Evolutionary conservation across 1,140 invertebrate species (phyloP), one percentile per base, ranked within the genome.

Genomic region (Hydropsyche tenuis): DNA sequence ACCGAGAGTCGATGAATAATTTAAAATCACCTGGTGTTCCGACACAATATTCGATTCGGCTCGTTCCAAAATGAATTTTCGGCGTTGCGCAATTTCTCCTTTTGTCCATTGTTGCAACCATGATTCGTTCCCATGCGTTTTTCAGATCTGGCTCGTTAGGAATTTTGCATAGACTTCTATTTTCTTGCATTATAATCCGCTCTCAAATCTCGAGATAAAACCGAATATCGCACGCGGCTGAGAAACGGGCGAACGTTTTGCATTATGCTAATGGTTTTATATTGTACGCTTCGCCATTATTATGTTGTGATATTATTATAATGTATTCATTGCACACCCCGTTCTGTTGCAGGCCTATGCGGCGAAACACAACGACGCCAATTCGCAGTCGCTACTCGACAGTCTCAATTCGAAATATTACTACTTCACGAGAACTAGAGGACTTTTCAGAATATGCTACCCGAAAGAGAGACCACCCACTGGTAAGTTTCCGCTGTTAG

Each of bases 391-490:
- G n/a, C 85, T 94, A 69, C 82, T 94, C 66, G 92, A 94, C 75
- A 90, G 90, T 78, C 86, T 95, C 81, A 93, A 94, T 81, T 88
- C 87, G 64, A 94, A 94, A 83, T 94, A 93, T 82, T 94, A 90
- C 80, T 95, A 91, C 82, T 95, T 90, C 83, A 93, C 93, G 43
- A 90, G 94, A 80, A 95, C 94, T 76, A 90, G 94, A 79, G 95
- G 95, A 78, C 86, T 97, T 3, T 96, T 96, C 86, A 88, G 95
- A 79, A 91, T 94, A 83, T 97, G 95, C 80, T 96, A 94, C 82
- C 93, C 94, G 22, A 94, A 94, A 83, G 93, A 96, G 80, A 88
- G 92, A 77, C 93, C 94, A 53, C 92, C 92, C 68, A 90, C 90
- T 81, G 92, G 94, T 95, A 87, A 89, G 86, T 77, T 70, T 37